These are phyloP conservation scores for Tachina fera DNA, from an alignment of 2,888 invertebrate species.

Conservation along the genomic window DNA sequence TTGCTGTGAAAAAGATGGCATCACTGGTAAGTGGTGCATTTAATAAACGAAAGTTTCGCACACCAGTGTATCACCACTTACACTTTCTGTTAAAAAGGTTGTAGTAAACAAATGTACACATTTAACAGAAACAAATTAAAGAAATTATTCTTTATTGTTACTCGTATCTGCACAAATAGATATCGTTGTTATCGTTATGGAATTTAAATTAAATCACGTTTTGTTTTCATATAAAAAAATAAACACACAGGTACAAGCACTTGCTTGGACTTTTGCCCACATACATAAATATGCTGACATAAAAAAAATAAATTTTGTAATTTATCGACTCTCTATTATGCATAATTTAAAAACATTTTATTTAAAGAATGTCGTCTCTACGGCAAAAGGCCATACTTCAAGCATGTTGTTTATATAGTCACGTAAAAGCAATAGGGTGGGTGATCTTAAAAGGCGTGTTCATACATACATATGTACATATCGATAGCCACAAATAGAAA, in stretches of 20 bases:
- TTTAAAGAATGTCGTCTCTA: constrained; percentile 15
- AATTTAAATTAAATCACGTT: constrained; percentile 66
- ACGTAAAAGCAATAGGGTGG: neutral
- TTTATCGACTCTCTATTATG: constrained; percentile 55
- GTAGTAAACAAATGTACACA: neutral
- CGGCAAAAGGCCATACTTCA: constrained; percentile 11
- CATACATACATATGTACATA: neutral
- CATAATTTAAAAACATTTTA: constrained; percentile 50
- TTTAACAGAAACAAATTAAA: constrained; percentile 16
- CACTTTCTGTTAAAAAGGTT: constrained; percentile 20
- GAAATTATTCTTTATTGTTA: constrained; percentile 55
- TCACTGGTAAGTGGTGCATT: too few relatives aligned
- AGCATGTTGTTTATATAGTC: neutral
- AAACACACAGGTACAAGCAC: constrained; percentile 13
- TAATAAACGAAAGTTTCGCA: neutral
- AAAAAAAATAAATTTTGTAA: constrained; percentile 1
- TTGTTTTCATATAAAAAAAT: constrained; percentile 24
- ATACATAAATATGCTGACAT: constrained; percentile 14
- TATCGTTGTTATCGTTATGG: neutral
- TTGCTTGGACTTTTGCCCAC: constrained; percentile 3
- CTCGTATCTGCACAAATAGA: constrained; percentile 26
- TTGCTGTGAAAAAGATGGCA: too few relatives aligned
- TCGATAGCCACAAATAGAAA: too few relatives aligned
- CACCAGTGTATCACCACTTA: constrained; percentile 18
- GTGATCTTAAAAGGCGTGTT: constrained; percentile 1